phyloP scores from a whole-genome alignment of 2,113 vertebrate species.

The Tichodroma muraria region DNA sequence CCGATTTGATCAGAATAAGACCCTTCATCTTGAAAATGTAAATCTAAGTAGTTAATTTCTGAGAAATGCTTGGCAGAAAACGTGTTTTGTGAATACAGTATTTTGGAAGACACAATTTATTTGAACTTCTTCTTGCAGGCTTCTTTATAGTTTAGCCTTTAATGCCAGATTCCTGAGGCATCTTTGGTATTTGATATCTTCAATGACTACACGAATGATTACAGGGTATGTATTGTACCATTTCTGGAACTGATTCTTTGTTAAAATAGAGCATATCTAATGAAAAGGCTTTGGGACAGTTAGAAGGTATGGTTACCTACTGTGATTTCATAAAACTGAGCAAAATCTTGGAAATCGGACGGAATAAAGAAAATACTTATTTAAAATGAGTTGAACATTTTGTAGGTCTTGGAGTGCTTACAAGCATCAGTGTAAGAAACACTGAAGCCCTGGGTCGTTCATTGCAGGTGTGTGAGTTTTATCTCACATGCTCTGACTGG shows the following conservation, averaged over 20 bases:
- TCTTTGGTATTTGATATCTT: constrained; percentile 93
- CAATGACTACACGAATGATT: constrained; percentile 98
- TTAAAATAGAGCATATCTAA: background rate
- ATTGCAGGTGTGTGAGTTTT: background rate
- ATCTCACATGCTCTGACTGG: background rate
- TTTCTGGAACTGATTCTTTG: background rate
- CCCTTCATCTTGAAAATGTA: background rate
- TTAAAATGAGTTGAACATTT: background rate
- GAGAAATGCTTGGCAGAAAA: background rate
- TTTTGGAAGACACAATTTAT: background rate
- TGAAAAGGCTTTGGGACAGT: background rate
- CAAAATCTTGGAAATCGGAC: background rate
- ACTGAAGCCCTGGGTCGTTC: background rate
- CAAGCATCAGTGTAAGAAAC: background rate
- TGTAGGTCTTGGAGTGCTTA: background rate
- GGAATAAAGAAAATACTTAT: background rate
- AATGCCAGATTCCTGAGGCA: constrained; percentile 95
- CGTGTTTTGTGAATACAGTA: background rate
- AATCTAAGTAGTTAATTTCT: background rate
- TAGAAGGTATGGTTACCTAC: background rate
- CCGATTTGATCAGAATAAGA: background rate
- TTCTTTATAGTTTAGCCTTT: constrained; percentile 97
- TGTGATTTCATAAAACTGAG: background rate
- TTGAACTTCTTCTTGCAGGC: constrained; percentile 72
- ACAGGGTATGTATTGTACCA: constrained; percentile 82